Evolutionary conservation across 2,797 vertebrate species (phyloP).

Genomic region (Rhyacichthys aspro): DNA sequence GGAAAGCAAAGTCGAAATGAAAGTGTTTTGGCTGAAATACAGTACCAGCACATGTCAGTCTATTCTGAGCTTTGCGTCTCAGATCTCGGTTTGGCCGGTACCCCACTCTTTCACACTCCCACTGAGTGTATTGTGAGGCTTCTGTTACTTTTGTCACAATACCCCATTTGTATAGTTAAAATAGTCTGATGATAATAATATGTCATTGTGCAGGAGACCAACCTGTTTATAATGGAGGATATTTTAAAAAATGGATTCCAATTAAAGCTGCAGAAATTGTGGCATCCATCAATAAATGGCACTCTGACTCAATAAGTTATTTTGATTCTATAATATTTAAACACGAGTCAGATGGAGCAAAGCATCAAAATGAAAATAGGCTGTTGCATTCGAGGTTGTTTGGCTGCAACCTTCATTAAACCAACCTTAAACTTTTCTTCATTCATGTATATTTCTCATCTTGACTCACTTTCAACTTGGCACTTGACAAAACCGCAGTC

Average conservation of each 20-base stretch:
- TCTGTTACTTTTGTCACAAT: constrained; percentile 55
- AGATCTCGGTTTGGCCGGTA: constrained; percentile 43
- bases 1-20: constrained; percentile 14
- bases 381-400: not conserved
- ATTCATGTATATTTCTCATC: constrained; percentile 31
- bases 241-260: not conserved
- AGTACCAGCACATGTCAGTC: constrained; percentile 34
- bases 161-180: constrained; percentile 33
- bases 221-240: not conserved
- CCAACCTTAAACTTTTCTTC: constrained; percentile 17
- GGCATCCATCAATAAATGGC: not conserved
- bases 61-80: constrained; percentile 56
- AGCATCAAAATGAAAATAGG: too few relatives aligned
- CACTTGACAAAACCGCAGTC: constrained; percentile 35
- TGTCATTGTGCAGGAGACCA: constrained; percentile 15
- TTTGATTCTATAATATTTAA: not conserved
- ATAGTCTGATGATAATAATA: constrained; percentile 25
- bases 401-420: not conserved
- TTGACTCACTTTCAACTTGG: constrained; percentile 39
- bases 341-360: too few relatives aligned
- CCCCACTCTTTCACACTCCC: constrained; percentile 58
- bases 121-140: constrained; percentile 52
- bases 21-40: constrained; percentile 41
- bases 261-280: not conserved
- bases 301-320: not conserved